These are phyloP conservation scores for Ophraella communa DNA, from an alignment of 2,888 invertebrate species.

Conservation along the genomic window DNA sequence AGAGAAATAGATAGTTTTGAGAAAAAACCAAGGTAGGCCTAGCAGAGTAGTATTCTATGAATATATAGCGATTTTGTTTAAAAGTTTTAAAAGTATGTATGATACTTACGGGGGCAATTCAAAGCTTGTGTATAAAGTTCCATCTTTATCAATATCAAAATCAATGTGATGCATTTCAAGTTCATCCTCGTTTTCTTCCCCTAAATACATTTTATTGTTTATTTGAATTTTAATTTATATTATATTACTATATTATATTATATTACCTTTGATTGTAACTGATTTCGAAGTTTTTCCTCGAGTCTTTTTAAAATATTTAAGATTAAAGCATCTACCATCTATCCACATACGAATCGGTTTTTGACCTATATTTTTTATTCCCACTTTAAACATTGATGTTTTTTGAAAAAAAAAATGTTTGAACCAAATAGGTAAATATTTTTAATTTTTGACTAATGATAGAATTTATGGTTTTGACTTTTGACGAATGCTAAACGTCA, in stretches of 20 bases:
- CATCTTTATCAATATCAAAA: slow-evolving; percentile 55
- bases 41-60: no score
- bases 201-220: neutral
- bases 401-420: neutral
- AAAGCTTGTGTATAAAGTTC: slow-evolving; percentile 65
- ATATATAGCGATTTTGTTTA: neutral
- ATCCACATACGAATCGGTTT: slow-evolving; percentile 55
- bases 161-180: slow-evolving; percentile 21
- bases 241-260: neutral
- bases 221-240: neutral
- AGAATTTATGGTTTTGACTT: no score
- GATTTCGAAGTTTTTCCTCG: neutral
- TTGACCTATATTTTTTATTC: slow-evolving; percentile 16
- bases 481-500: no score
- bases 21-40: no score
- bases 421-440: no score
- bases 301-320: slow-evolving; percentile 38
- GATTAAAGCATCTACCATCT: slow-evolving; percentile 52
- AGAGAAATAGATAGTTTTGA: no score
- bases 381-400: slow-evolving; percentile 6
- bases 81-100: neutral
- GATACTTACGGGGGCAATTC: slow-evolving; percentile 66
- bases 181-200: slow-evolving; percentile 8
- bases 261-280: neutral
- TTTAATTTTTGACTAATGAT: no score